A percentile compares a stretch with the other conserved stretches of the same genome.
Conservation (phyloP, 1,140 invertebrate genomes). For the Formica exsecta region DNA sequence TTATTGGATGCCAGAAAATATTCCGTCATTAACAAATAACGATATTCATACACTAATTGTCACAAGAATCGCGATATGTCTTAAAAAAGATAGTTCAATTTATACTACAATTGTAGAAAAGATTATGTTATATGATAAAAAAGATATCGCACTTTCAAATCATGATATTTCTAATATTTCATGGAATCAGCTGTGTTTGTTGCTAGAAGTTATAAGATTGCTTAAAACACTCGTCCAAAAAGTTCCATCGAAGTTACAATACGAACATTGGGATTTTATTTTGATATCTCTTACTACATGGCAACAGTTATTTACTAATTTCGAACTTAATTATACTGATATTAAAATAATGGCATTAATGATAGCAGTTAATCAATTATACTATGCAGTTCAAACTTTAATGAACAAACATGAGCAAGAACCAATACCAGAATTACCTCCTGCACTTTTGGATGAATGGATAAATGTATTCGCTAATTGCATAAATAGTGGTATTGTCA, state of each 20-base stretch:
- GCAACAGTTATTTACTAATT: conserved; percentile 86
- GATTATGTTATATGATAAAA: conserved; percentile 73
- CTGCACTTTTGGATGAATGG: conserved; percentile 88
- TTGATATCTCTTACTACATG: conserved; percentile 89
- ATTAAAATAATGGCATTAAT: conserved; percentile 86
- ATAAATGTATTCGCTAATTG: conserved; percentile 87
- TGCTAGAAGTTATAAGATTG: conserved; percentile 83
- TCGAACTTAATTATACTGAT: conserved; percentile 80
- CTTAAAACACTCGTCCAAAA: conserved; percentile 78
- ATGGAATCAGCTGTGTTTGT: conserved; percentile 82
- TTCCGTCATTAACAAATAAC: conserved; percentile 16
- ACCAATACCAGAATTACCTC: conserved; percentile 83
- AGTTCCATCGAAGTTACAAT: conserved; percentile 83
- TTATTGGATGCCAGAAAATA: conserved; percentile 59
- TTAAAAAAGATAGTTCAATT: conserved; percentile 20
- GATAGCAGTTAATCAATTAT: conserved; percentile 86
- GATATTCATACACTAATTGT: conserved; percentile 69
- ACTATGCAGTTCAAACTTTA: conserved; percentile 83
- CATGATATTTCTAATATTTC: conserved; percentile 76
- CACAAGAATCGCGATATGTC: conserved; percentile 62
- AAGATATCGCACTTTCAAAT: conserved; percentile 73
- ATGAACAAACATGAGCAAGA: conserved; percentile 85
- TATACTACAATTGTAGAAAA: conserved; percentile 64
- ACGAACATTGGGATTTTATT: conserved; percentile 89
- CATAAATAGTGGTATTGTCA: conserved; percentile 86